Conservation (phyloP, 2,888 invertebrate genomes). For the Clostera curtula region DNA sequence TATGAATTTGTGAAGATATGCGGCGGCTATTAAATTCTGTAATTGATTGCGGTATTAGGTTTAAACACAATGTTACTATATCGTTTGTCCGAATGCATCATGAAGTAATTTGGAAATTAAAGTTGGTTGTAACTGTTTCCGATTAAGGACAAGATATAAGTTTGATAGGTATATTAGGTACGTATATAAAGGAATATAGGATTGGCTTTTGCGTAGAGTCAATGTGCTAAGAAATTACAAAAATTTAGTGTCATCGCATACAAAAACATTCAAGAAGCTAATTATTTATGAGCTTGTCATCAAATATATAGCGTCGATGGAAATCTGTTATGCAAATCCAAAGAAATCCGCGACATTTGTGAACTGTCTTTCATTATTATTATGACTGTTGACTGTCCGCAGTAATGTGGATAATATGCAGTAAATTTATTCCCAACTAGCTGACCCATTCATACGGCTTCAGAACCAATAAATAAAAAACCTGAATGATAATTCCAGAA, state of each 20-base stretch:
- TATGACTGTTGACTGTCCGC: constrained; percentile 46
- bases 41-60: constrained; percentile 48
- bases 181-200: no score
- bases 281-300: constrained; percentile 36
- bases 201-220: no score
- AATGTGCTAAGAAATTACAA: no score
- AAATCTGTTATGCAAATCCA: constrained; percentile 43
- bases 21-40: constrained; percentile 39
- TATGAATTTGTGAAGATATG: constrained; percentile 52
- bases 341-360: constrained; percentile 59
- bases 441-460: no score
- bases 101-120: constrained; percentile 1
- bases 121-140: constrained; percentile 2
- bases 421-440: no score
- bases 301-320: constrained; percentile 32
- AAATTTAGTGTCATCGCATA: no score
- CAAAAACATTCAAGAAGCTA: no score
- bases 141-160: no score
- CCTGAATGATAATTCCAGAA: no score
- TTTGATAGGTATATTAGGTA: no score
- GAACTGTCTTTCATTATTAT: constrained; percentile 58
- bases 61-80: constrained; percentile 22
- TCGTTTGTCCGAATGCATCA: no score
- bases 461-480: no score
- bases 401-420: constrained; percentile 31